phyloP scores from a whole-genome alignment of 2,113 vertebrate species.

The Pterocles gutturalis region DNA sequence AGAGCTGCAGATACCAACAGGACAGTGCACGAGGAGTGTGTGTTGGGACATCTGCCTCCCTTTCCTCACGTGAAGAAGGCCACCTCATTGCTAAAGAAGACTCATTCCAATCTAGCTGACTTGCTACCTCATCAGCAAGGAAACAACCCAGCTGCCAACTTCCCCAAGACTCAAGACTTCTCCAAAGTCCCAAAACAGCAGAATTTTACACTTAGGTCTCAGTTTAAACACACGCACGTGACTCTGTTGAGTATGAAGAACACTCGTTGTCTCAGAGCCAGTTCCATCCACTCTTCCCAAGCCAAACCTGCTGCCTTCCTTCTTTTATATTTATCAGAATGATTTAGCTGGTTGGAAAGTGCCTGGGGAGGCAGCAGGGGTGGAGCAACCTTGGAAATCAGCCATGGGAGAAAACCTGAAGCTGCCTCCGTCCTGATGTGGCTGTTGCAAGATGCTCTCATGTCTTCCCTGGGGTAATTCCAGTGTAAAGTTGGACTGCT shows the following conservation, averaged over 20 bases:
- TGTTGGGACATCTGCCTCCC: neutral
- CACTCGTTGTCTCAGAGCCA: neutral
- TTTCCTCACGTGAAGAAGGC: neutral
- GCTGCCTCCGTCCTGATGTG: accelerated
- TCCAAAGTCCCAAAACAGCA: neutral
- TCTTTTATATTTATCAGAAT: slow-evolving; percentile 14
- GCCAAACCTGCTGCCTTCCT: neutral
- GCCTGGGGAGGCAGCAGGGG: neutral
- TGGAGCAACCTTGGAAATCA: neutral
- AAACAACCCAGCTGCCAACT: neutral
- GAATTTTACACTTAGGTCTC: neutral
- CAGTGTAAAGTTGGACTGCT: neutral
- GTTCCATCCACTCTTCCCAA: neutral
- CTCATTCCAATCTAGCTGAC: neutral
- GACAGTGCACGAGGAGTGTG: neutral
- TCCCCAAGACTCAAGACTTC: neutral
- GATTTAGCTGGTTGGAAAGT: neutral
- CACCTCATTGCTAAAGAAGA: neutral
- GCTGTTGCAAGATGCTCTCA: neutral
- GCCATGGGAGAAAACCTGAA: slow-evolving; percentile 11
- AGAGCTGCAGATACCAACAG: neutral
- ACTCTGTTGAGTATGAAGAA: neutral
- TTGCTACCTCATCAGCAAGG: neutral
- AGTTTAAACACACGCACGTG: accelerated
- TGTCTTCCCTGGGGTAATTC: neutral